Evolutionary conservation across 2,888 invertebrate species (phyloP), one percentile per base, ranked within the genome.

Genomic region (Siphlonurus alternatus): DNA sequence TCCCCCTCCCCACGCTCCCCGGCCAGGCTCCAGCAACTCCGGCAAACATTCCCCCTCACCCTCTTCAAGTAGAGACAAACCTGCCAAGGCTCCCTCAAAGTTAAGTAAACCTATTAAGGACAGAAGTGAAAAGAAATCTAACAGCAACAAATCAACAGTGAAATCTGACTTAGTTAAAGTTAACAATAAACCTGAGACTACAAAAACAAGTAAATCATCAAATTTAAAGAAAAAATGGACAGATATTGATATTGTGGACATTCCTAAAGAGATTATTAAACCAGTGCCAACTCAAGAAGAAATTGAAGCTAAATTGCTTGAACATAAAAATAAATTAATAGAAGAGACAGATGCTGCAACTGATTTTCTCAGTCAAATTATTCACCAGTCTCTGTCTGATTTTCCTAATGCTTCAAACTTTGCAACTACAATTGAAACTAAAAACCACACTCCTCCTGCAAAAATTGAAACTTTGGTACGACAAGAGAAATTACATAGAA

Each of bases 321-420:
- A 64, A 25, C 25, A 54, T 54, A 61, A 60, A 25, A n/a, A 38
- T 38, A 38, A 38, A 38, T 38, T 64, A 24, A 74, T 74, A 63
- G 76, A 76, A 59, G 76, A 76, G 66, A 76, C 76, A 1, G 73
- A 74, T 65, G 76, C 76, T 1, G 77, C 77, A 19, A 76, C 76
- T 5, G 75, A 74, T 69, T 73, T 74, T 56, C 71, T 77, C n/a
- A 76, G 76, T 69, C 76, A 76, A 68, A 74, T 76, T 56, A 76
- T 76, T 60, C 76, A 75, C 63, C 70, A 71, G n/a, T 68, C 67
- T 5, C 56, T 64, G 24, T 60, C 61, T 23, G 64, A 61, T 20
- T 64, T 61, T 22, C 64, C 64, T 2, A 64, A 64, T 61, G 54
- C 61, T 2, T 64, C 64, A 38, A 63, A 53, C 23, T 25, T 59